Evolutionary conservation across 2,113 vertebrate species (phyloP).

Genomic region (Apus apus): DNA sequence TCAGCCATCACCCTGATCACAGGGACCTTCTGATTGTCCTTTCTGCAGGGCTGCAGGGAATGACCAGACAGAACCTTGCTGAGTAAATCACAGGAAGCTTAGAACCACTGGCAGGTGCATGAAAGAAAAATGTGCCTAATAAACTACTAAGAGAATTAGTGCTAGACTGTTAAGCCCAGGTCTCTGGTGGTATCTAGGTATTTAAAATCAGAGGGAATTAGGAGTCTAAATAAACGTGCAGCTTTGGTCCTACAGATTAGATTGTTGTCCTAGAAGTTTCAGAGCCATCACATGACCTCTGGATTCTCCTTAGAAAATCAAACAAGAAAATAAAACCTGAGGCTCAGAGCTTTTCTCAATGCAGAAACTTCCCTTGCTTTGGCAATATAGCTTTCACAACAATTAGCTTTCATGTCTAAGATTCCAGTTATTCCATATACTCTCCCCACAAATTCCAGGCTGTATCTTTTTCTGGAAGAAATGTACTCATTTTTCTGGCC

Average conservation of each 20-base stretch:
- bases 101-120: background rate
- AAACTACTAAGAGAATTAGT: conserved; percentile 36
- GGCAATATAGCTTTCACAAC: background rate
- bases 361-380: background rate
- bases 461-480: background rate
- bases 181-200: background rate
- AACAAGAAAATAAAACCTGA: background rate
- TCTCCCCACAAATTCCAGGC: background rate
- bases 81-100: background rate
- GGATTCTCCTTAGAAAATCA: background rate
- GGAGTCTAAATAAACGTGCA: background rate
- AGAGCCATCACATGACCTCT: background rate
- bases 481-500: background rate
- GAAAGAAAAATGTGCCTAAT: conserved; percentile 34
- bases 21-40: background rate
- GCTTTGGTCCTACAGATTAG: background rate
- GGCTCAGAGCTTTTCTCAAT: background rate
- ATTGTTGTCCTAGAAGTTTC: background rate
- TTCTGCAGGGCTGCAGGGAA: background rate
- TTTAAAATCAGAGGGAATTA: conserved; percentile 42
- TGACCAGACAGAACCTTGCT: background rate
- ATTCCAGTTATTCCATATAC: background rate
- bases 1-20: background rate
- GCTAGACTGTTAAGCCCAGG: background rate
- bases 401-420: background rate